Evolutionary conservation across 2,888 invertebrate genomes (phyloP).

Genomic region (Tetrapedia diversipes): DNA sequence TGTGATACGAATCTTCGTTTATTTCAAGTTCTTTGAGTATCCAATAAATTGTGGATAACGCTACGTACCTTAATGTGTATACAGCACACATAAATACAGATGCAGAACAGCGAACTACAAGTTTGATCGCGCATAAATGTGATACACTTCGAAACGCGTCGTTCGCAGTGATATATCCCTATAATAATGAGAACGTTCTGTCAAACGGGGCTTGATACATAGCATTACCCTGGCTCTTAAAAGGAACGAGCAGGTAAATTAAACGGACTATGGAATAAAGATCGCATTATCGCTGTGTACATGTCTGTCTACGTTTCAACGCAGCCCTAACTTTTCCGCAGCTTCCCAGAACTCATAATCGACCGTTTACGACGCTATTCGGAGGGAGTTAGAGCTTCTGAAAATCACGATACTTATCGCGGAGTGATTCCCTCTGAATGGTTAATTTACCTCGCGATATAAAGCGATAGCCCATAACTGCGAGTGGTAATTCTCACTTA

Average conservation of each 20-base stretch:
- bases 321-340: not conserved
- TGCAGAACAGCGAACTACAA: too few species aligned
- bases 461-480: conserved; percentile 19
- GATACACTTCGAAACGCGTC: too few species aligned
- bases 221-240: too few species aligned
- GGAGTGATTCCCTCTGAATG: not conserved
- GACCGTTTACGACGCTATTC: not conserved
- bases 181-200: too few species aligned
- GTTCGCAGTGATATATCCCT: too few species aligned
- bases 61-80: too few species aligned
- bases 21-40: too few species aligned
- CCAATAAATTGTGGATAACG: too few species aligned
- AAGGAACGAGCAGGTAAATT: not conserved
- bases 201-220: too few species aligned
- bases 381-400: not conserved
- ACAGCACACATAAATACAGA: too few species aligned
- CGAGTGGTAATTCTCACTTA: conserved; percentile 25
- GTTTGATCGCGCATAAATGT: too few species aligned
- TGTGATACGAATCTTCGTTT: too few species aligned
- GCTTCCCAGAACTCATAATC: not conserved
- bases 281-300: not conserved
- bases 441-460: conserved; percentile 23
- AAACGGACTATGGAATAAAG: not conserved
- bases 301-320: not conserved
- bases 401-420: conserved; percentile 7